phyloP scores from a whole-genome alignment of 2,888 invertebrate species.

The Alsophila aescularia region DNA sequence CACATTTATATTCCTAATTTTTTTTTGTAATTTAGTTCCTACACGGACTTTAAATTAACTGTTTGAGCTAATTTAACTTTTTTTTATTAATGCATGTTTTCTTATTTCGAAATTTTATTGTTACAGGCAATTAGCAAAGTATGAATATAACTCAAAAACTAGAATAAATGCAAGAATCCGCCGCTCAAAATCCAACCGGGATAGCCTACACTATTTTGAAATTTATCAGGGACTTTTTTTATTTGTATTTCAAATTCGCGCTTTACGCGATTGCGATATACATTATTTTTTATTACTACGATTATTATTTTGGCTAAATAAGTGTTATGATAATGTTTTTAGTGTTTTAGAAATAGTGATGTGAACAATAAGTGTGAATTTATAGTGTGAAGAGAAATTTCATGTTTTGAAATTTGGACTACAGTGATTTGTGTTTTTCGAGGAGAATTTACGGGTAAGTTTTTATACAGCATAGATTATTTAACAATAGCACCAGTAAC shows the following conservation, averaged over 20 bases:
- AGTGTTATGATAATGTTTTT: constrained; percentile 14
- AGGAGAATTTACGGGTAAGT: constrained; percentile 17
- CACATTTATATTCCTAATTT: neutral
- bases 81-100: constrained; percentile 2
- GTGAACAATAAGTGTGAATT: constrained; percentile 17
- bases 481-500: too few relatives aligned
- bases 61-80: neutral
- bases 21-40: too few relatives aligned
- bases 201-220: constrained; percentile 47
- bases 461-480: neutral
- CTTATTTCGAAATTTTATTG: constrained; percentile 32
- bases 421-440: neutral
- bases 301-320: constrained; percentile 55
- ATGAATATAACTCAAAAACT: constrained; percentile 13
- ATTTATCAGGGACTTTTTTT: constrained; percentile 67
- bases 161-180: constrained; percentile 53
- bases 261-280: constrained; percentile 71
- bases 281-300: constrained; percentile 71
- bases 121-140: constrained; percentile 48
- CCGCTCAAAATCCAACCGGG: constrained; percentile 42
- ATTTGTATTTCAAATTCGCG: constrained; percentile 71
- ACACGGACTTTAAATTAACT: too few relatives aligned
- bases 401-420: constrained; percentile 11
- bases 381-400: constrained; percentile 5
- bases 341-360: constrained; percentile 23